phyloP scores from a whole-genome alignment of 2,113 vertebrate species.

The Stegostoma tigrinum region DNA sequence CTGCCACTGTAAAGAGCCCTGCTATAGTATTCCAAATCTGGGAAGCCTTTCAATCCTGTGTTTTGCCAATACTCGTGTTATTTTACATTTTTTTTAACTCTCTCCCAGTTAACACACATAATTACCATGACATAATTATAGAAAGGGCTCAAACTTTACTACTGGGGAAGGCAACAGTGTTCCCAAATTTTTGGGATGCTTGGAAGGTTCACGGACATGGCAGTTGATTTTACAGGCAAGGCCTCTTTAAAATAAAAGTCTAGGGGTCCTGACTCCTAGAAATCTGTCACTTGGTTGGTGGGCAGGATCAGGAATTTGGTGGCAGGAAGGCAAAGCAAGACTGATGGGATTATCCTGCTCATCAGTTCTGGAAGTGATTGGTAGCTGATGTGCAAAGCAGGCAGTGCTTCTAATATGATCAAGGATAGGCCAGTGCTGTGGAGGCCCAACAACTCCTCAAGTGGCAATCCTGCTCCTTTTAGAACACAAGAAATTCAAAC shows the following conservation, averaged over 20 bases:
- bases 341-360: not conserved
- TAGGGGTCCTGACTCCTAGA: not conserved
- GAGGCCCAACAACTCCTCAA: not conserved
- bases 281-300: not conserved
- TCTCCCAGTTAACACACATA: not conserved
- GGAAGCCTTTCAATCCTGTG: not conserved
- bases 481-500: not conserved
- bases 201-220: not conserved
- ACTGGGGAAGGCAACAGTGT: not conserved
- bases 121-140: not conserved
- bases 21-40: not conserved
- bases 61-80: not conserved
- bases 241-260: not conserved
- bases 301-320: not conserved
- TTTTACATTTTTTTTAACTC: not conserved
- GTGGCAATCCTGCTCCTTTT: not conserved
- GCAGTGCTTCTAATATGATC: not conserved
- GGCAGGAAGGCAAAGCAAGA: not conserved
- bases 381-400: not conserved
- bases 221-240: not conserved
- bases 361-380: not conserved
- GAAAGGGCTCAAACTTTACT: not conserved
- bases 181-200: too few relatives aligned
- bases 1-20: not conserved
- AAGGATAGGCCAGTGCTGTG: not conserved